phyloP scores from a whole-genome alignment of 1,140 invertebrate genomes.

The Cheumatopsyche charites region DNA sequence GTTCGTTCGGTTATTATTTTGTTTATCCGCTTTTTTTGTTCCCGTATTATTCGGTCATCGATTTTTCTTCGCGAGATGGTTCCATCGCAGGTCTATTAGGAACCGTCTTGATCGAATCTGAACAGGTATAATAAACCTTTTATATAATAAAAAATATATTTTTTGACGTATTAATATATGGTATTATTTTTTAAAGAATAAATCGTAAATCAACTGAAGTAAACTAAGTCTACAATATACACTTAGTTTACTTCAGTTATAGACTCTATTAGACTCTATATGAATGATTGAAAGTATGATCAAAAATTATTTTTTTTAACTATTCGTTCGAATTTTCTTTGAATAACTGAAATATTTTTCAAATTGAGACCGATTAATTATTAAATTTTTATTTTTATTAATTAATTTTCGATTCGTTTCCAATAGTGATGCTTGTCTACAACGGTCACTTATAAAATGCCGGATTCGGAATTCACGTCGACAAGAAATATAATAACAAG shows the following conservation, averaged over 20 bases:
- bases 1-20: constrained; percentile 8
- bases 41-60: constrained; percentile 21
- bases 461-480: constrained; percentile 42
- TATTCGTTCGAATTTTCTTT: no score
- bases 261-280: no score
- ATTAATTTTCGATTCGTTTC: neutral
- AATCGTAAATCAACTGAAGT: no score
- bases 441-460: constrained; percentile 40
- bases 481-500: constrained; percentile 39
- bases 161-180: neutral
- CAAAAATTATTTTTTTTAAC: no score
- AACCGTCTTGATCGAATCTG: constrained; percentile 28
- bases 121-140: constrained; percentile 5
- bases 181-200: constrained; percentile 1
- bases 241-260: no score
- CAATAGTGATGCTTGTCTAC: constrained; percentile 10
- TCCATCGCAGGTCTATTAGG: constrained; percentile 33
- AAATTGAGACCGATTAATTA: no score
- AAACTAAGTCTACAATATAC: no score
- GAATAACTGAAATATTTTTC: no score
- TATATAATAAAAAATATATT: neutral
- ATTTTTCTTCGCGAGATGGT: constrained; percentile 35
- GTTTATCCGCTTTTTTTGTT: constrained; percentile 5
- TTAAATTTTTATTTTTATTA: no score
- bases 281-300: no score